Conservation (phyloP, 37 sponge, comb jelly and placozoan species). For the Amphimedon queenslandica region DNA sequence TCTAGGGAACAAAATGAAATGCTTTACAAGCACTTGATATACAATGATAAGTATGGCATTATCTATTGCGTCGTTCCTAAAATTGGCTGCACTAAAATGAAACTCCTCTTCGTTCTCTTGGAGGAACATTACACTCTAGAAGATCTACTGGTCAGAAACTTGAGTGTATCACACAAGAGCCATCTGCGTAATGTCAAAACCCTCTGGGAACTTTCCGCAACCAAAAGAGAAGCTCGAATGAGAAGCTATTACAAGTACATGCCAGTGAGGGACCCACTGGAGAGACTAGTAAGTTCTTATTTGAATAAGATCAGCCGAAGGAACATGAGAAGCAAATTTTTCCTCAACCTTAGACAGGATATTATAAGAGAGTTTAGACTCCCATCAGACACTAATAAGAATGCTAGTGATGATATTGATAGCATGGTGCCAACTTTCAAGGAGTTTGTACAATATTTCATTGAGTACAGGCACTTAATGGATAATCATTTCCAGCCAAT, state of each 20-base stretch:
- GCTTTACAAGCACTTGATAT: conserved; percentile 28
- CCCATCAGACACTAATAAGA: neutral
- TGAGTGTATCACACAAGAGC: neutral
- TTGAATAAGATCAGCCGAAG: conserved; percentile 25
- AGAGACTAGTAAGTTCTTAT: conserved; percentile 51
- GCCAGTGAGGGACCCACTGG: conserved; percentile 58
- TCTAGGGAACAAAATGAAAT: no score
- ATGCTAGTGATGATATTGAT: no score
- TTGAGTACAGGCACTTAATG: neutral
- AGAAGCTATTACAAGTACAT: conserved; percentile 57
- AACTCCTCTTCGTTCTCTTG: conserved; percentile 40
- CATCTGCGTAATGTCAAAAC: conserved; percentile 17
- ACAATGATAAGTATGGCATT: conserved; percentile 44
- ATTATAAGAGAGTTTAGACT: neutral
- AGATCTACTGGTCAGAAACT: neutral
- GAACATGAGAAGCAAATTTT: neutral
- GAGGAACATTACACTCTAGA: conserved; percentile 42
- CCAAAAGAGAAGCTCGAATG: conserved; percentile 28
- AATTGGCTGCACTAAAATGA: conserved; percentile 58
- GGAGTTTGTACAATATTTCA: conserved; percentile 24
- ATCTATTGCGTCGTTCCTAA: conserved; percentile 67
- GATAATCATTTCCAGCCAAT: conserved; percentile 54
- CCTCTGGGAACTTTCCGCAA: conserved; percentile 23
- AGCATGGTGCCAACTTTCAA: conserved; percentile 16
- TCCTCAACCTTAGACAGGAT: neutral